Conservation (phyloP, 2,888 invertebrate genomes). For the Philereme vetulata region DNA sequence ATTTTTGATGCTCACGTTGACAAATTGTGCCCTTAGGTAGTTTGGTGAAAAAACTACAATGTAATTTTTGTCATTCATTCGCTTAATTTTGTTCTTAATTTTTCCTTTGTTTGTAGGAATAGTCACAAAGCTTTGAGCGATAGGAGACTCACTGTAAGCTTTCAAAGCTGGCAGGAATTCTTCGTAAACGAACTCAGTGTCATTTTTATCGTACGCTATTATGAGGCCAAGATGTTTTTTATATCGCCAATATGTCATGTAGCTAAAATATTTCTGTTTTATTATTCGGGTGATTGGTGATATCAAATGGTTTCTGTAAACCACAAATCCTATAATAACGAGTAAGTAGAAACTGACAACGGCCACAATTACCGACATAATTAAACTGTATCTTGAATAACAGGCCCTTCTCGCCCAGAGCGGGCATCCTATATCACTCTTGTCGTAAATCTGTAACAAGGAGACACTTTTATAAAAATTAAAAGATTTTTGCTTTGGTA, state of each 20-base stretch:
- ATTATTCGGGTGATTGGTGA: conserved; percentile 16
- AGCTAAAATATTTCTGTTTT: conserved; percentile 13
- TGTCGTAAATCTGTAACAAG: conserved; percentile 61
- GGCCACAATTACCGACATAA: conserved; percentile 47
- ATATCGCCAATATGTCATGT: conserved; percentile 17
- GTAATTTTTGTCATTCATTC: conserved; percentile 40
- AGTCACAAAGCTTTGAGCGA: conserved; percentile 48
- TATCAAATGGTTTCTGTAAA: conserved; percentile 52
- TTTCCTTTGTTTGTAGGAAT: conserved; percentile 45
- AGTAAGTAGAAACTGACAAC: conserved; percentile 48
- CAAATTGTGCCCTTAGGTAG: conserved; percentile 69
- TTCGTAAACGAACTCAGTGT: conserved; percentile 67
- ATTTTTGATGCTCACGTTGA: conserved; percentile 72
- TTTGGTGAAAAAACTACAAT: conserved; percentile 68
- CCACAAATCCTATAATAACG: conserved; percentile 48
- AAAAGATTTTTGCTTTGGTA: not conserved
- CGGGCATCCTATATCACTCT: conserved; percentile 54
- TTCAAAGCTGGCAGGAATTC: conserved; percentile 65
- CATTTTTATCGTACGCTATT: conserved; percentile 36
- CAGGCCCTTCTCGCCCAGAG: conserved; percentile 59
- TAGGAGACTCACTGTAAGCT: conserved; percentile 52
- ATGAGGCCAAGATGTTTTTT: conserved; percentile 14
- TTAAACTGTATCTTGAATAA: conserved; percentile 53
- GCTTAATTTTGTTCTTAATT: conserved; percentile 19
- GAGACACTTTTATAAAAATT: not conserved